phyloP scores from a whole-genome alignment of 2,888 invertebrate species.

The Peribatodes rhomboidaria region DNA sequence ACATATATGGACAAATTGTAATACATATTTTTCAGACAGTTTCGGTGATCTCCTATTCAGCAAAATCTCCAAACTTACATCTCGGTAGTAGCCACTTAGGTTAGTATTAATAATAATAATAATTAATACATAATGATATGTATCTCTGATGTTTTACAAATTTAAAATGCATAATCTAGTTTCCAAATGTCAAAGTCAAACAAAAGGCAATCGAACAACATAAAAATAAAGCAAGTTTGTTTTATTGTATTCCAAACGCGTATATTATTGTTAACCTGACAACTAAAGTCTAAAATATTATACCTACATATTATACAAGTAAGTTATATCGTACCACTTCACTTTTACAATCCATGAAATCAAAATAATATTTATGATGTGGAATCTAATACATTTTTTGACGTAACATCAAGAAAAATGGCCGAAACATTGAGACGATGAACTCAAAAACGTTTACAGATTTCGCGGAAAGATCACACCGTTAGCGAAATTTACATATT shows the following conservation, averaged over 20 bases:
- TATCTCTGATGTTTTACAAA: not conserved
- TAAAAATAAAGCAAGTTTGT: not conserved
- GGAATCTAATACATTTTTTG: not conserved
- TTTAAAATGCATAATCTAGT: conserved; percentile 5
- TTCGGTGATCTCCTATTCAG: too few species aligned
- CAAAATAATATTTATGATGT: conserved; percentile 1
- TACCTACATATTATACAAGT: too few species aligned
- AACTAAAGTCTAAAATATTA: not conserved
- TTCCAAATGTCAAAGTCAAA: conserved; percentile 22
- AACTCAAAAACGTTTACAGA: conserved; percentile 26
- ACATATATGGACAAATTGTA: too few species aligned
- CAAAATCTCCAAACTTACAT: too few species aligned
- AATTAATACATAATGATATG: not conserved
- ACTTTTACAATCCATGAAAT: conserved; percentile 22
- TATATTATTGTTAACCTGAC: not conserved
- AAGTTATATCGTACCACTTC: conserved; percentile 8
- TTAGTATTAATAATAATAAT: not conserved
- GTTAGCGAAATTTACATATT: conserved; percentile 42
- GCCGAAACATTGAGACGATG: conserved; percentile 18
- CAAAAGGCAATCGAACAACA: conserved; percentile 3
- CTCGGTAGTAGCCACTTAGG: too few species aligned
- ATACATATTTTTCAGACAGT: too few species aligned
- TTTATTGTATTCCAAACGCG: not conserved
- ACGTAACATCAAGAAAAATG: conserved; percentile 10
- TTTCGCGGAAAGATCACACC: conserved; percentile 37